Base-by-base conservation (phyloP, 1,140 invertebrate species). In the Leptinotarsa texana region DNA sequence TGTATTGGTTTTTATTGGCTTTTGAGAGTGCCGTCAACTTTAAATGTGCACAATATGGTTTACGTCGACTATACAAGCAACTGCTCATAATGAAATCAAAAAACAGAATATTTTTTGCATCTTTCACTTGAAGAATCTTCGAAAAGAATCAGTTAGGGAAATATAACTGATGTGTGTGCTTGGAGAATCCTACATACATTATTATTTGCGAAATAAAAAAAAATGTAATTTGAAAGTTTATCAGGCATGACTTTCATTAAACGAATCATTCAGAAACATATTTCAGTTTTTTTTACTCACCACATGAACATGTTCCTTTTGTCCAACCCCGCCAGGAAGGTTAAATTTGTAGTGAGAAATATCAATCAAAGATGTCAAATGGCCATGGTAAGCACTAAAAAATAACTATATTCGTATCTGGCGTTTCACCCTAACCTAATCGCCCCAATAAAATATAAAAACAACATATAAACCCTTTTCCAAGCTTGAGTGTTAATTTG, bases 271-370 rank as follows among this genome's bases (percentile, higher is more conserved):
- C n/a, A 42, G 27, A 69, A 33, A 72, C 49, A 15, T 42, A 42
- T 42, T 42, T 42, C 8, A 42, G 33, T 0, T 42, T 42, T 42
- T 42, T 17, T 33, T 57, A 88, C 90, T 91, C 88, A 98, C 96
- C 86, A 99, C 93, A 85, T 99, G 97, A 75, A 99, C 96, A 89
- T 95, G 97, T 49, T 96, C 93, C 79, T 92, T 93, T 85, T 98
- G 93, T 73, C 91, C 90, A 63, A 88, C 86, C 73, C 91, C 93
- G 82, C 92, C 92, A 65, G 92, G 91, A 83, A 94, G 90, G 85
- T 96, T 95, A 86, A 98, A 97, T 87, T 99, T 99, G 88, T 98
- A 98, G 27, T 98, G 97, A 76, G 97, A 99, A 82, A 99, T 94
- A 87, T 98, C 95, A 86, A 99, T 97, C 83, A 96, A 91, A 63